Percentiles rank a stretch among this genome's conserved stretches.
Conservation (phyloP, 37 sponge, comb jelly and placozoan genomes). For the Halichondria panicea region DNA sequence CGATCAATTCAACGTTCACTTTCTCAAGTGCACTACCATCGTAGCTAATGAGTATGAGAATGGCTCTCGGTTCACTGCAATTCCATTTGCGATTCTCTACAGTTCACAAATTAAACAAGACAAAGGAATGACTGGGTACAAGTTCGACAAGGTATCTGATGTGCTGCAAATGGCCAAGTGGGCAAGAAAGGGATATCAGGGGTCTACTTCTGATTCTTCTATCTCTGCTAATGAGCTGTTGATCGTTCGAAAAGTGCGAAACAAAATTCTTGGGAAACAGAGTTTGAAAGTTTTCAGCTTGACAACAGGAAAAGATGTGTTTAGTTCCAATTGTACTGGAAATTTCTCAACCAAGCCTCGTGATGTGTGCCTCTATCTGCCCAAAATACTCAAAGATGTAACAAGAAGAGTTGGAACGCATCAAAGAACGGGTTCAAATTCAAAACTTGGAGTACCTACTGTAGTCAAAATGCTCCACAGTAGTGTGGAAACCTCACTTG, state of each 20-base stretch:
- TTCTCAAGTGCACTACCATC: constrained; percentile 41
- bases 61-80: constrained; percentile 10
- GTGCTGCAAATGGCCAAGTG: constrained; percentile 31
- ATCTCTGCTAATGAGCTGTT: constrained; percentile 44
- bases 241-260: constrained; percentile 26
- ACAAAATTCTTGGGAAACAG: constrained; percentile 15
- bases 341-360: constrained; percentile 60
- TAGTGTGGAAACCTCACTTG: constrained; percentile 29
- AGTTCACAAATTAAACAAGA: constrained; percentile 14
- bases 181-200: constrained; percentile 34
- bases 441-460: neutral
- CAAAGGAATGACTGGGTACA: constrained; percentile 22
- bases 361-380: constrained; percentile 51
- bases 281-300: constrained; percentile 45
- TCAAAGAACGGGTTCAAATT: neutral
- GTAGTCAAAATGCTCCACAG: constrained; percentile 30
- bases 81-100: constrained; percentile 55
- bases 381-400: constrained; percentile 49
- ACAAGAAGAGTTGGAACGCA: neutral
- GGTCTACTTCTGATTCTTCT: constrained; percentile 43
- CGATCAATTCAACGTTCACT: constrained; percentile 57
- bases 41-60: constrained; percentile 38
- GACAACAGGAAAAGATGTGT: constrained; percentile 28
- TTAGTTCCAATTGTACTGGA: constrained; percentile 41
- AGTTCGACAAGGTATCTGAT: constrained; percentile 46